phyloP scores from a whole-genome alignment of 1,140 invertebrate species.

The Brachionus plicatilis region DNA sequence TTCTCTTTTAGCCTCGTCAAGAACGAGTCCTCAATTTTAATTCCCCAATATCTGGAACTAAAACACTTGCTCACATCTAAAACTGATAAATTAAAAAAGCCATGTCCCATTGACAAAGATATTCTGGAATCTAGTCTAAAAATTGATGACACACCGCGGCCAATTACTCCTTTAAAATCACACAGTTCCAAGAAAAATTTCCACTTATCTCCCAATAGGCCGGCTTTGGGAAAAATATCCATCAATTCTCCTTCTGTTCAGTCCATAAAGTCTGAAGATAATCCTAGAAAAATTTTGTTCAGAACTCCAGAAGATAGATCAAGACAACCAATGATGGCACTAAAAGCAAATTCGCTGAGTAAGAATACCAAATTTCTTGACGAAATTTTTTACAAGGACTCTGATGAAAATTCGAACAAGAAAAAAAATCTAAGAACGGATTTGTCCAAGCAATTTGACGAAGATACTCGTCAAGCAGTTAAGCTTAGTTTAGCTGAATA shows the following conservation, averaged over 20 bases:
- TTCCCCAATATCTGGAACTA: not conserved
- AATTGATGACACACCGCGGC: not conserved
- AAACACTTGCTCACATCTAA: not conserved
- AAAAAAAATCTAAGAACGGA: not conserved
- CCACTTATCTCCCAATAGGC: not conserved
- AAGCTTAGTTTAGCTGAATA: not conserved
- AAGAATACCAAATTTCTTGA: not conserved
- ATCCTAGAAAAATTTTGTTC: not conserved
- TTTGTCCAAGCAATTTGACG: not conserved
- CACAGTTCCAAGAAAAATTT: not conserved
- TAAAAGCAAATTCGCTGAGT: not conserved
- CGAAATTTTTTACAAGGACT: not conserved
- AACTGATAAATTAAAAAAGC: not conserved
- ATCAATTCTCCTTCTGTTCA: not conserved
- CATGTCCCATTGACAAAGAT: not conserved
- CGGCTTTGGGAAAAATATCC: not conserved
- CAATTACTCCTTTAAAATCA: constrained; percentile 11
- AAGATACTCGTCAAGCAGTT: not conserved
- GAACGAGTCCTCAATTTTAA: constrained; percentile 19
- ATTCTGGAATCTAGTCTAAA: not conserved
- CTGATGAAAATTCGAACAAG: not conserved
- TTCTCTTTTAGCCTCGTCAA: constrained; percentile 42
- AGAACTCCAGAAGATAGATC: not conserved
- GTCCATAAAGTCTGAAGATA: not conserved
- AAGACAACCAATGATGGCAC: not conserved